These are phyloP conservation scores for Exaiptasia diaphana DNA, from an alignment of 64 coral and sea anemone species.

Conservation along the genomic window DNA sequence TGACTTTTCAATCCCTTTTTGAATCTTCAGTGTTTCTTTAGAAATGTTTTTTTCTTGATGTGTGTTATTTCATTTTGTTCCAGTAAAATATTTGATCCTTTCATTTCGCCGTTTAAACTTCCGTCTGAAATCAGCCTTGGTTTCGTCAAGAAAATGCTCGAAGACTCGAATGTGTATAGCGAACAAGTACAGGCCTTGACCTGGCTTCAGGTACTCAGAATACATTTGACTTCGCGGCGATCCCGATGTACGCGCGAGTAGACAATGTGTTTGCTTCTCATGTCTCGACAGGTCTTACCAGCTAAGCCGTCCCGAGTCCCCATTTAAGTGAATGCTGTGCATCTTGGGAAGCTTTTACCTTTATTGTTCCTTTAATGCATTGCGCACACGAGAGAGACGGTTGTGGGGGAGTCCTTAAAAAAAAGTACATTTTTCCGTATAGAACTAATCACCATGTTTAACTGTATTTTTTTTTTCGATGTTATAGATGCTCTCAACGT, in stretches of 20 bases:
- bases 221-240: not conserved
- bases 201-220: constrained; percentile 79
- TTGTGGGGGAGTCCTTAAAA: too few species aligned
- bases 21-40: not conserved
- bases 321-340: too few species aligned
- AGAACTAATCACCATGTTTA: not conserved
- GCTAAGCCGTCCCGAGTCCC: too few species aligned
- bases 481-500: constrained; percentile 78
- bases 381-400: too few species aligned
- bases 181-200: constrained; percentile 74
- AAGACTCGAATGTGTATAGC: constrained; percentile 59
- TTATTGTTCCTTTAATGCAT: too few species aligned
- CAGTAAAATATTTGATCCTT: constrained; percentile 90
- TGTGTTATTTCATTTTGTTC: not conserved
- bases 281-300: too few species aligned
- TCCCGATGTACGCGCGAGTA: not conserved
- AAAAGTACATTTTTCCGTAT: too few species aligned
- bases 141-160: constrained; percentile 77
- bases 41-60: not conserved
- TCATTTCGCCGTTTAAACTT: constrained; percentile 74
- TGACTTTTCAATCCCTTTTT: not conserved
- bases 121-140: constrained; percentile 69
- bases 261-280: too few species aligned
- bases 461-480: not conserved
- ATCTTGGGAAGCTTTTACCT: too few species aligned